phyloP scores from a whole-genome alignment of 2,797 vertebrate species.

The Sciurus vulgaris region DNA sequence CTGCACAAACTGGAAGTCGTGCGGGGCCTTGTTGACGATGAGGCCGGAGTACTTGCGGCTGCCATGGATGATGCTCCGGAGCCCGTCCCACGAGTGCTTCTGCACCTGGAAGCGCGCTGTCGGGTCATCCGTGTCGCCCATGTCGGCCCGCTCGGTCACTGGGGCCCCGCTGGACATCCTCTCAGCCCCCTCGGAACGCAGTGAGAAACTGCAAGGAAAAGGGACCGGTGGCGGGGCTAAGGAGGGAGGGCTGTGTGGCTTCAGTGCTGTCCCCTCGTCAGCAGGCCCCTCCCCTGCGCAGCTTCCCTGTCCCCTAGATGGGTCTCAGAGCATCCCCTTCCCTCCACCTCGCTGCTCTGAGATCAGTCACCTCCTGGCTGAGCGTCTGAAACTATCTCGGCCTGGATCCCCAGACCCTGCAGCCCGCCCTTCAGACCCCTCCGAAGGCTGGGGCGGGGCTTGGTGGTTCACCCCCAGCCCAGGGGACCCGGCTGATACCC shows the following conservation, averaged over 20 bases:
- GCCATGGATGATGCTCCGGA: constrained; percentile 96
- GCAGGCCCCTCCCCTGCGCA: background rate
- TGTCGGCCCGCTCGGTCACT: constrained; percentile 91
- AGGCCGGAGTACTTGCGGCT: constrained; percentile 98
- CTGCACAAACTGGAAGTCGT: constrained; percentile 98
- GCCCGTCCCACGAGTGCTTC: constrained; percentile 97
- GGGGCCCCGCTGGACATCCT: constrained; percentile 95
- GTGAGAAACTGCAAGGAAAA: constrained; percentile 84
- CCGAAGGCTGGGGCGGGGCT: too few relatives aligned
- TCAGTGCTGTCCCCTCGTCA: fast-evolving
- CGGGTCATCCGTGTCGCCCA: constrained; percentile 94
- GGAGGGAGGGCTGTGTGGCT: too few relatives aligned
- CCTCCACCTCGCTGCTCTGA: background rate
- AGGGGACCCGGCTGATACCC: background rate
- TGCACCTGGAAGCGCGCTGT: constrained; percentile 95
- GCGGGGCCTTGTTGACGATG: constrained; percentile 97
- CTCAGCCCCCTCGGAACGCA: constrained; percentile 87
- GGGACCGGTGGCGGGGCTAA: fast-evolving
- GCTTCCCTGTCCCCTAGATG: background rate
- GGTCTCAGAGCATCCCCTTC: background rate
- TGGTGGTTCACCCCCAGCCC: too few relatives aligned
- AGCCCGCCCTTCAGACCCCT: too few relatives aligned
- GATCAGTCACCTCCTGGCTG: background rate
- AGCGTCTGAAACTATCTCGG: background rate
- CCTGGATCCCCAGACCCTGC: background rate